These are phyloP conservation scores for Amiota mariae DNA, from an alignment of 2,888 invertebrate species.

Conservation along the genomic window DNA sequence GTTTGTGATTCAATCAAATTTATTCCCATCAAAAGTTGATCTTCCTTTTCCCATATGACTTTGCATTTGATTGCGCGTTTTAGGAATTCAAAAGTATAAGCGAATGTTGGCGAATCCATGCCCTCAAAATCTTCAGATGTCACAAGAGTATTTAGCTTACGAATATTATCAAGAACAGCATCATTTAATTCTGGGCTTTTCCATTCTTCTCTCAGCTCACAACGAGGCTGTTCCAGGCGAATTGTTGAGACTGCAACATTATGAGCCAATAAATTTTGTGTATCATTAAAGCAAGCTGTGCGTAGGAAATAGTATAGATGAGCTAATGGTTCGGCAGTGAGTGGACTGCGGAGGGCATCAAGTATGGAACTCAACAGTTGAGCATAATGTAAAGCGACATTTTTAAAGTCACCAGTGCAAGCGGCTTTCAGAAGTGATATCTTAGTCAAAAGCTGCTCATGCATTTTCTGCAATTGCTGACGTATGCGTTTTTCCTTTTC, in stretches of 20 bases:
- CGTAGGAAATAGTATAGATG: conserved; percentile 79
- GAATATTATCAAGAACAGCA: conserved; percentile 80
- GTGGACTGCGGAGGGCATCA: conserved; percentile 80
- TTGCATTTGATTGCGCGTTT: conserved; percentile 76
- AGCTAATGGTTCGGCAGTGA: conserved; percentile 82
- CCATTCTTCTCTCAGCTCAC: conserved; percentile 86
- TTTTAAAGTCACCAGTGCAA: conserved; percentile 65
- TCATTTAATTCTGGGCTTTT: conserved; percentile 79
- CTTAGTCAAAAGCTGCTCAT: conserved; percentile 65
- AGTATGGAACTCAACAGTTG: conserved; percentile 66
- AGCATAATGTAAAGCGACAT: conserved; percentile 68
- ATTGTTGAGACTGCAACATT: conserved; percentile 83
- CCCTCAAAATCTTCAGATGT: conserved; percentile 45
- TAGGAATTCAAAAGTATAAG: conserved; percentile 87
- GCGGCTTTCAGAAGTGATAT: conserved; percentile 70
- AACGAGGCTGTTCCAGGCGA: conserved; percentile 84
- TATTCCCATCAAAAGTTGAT: conserved; percentile 77
- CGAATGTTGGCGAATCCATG: conserved; percentile 82
- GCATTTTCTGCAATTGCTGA: conserved; percentile 78
- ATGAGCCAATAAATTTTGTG: conserved; percentile 75
- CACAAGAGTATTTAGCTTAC: conserved; percentile 48
- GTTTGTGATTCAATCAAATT: conserved; percentile 82
- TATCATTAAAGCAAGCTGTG: conserved; percentile 75
- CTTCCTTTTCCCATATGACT: conserved; percentile 75
- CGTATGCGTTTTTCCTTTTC: conserved; percentile 89